Evolutionary conservation across 2,797 vertebrate species (phyloP), one percentile per base, ranked within the genome.

Genomic region (Peromyscus eremicus): DNA sequence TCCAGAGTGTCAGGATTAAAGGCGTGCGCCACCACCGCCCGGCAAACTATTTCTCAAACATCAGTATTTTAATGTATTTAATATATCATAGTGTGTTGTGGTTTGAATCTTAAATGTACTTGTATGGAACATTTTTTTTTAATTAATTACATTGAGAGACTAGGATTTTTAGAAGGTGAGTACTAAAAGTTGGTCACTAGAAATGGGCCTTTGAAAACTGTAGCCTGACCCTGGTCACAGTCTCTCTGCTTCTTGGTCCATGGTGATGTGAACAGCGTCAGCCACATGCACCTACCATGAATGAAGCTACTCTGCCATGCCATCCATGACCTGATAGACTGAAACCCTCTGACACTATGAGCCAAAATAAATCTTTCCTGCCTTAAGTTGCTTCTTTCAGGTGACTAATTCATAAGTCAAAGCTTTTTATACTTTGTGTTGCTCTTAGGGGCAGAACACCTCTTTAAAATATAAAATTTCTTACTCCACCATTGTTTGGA

Each of bases 381-480:
- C 9, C 37, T 84, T 66, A 64, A 29, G 57, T 60, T 57, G 34
- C 25, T 25, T 82, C n/a, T 62, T 82, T 40, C 27, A 29, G 17
- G 60, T 66, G 66, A 62, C 55, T 64, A 43, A 68, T 21, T 12
- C 62, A 68, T 43, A 80, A 14, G 49, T 57, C 68, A 43, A 86
- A 94, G 49, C 40, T 46, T 92, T 81, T 86, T 70, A 70, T 62
- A 76, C 3, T 93, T 87, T 82, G 27, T 62, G 19, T 68, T 91
- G 40, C 52, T 88, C 49, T 27, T 55, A 17, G 5, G 14, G 92
- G 60, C 27, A 37, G 7, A 43, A 43, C 12, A 6, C 37, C 70
- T 86, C 76, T 29, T 71, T 62, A 62, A 81, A 75, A 64, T 60
- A 37, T 40, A 81, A 19, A 46, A 40, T 87, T 87, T 76, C 37